Evolutionary conservation across 1,140 invertebrate species (phyloP).

Genomic region (Nymphalis io): DNA sequence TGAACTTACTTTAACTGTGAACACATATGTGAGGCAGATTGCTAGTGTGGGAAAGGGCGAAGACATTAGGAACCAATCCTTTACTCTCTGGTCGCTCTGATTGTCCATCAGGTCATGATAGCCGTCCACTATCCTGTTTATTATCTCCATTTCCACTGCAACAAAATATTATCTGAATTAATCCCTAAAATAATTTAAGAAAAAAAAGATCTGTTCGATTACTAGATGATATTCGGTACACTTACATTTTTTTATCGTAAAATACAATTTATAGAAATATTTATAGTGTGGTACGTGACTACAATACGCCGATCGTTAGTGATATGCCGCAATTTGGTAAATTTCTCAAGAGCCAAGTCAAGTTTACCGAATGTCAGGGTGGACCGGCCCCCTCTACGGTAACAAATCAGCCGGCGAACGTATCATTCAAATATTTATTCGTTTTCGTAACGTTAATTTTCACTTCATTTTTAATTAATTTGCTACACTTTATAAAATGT

Average conservation of each 20-base stretch:
- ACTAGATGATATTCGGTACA: too few species aligned
- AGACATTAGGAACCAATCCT: slow-evolving; percentile 92
- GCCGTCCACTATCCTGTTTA: slow-evolving; percentile 66
- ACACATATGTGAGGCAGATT: slow-evolving; percentile 89
- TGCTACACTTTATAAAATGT: neutral
- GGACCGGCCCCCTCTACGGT: slow-evolving; percentile 43
- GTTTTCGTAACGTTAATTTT: slow-evolving; percentile 27
- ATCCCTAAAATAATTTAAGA: too few species aligned
- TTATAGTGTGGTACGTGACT: slow-evolving; percentile 22
- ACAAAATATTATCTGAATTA: slow-evolving; percentile 45
- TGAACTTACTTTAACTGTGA: slow-evolving; percentile 86
- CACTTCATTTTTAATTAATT: slow-evolving; percentile 17
- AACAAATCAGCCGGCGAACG: slow-evolving; percentile 25
- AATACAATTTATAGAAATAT: slow-evolving; percentile 13
- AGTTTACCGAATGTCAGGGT: slow-evolving; percentile 63
- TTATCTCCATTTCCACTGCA: slow-evolving; percentile 72
- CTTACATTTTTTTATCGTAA: slow-evolving; percentile 18
- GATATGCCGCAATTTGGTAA: slow-evolving; percentile 38
- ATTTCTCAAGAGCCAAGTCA: slow-evolving; percentile 46
- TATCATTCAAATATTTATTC: slow-evolving; percentile 24
- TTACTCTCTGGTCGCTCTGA: slow-evolving; percentile 89
- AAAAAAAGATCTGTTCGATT: too few species aligned
- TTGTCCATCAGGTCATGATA: slow-evolving; percentile 87
- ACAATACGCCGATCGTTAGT: slow-evolving; percentile 38
- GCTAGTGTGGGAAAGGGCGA: slow-evolving; percentile 89